These are phyloP conservation scores for Xestoiulus laeticollis DNA, from an alignment of 2,888 invertebrate species.

Conservation along the genomic window DNA sequence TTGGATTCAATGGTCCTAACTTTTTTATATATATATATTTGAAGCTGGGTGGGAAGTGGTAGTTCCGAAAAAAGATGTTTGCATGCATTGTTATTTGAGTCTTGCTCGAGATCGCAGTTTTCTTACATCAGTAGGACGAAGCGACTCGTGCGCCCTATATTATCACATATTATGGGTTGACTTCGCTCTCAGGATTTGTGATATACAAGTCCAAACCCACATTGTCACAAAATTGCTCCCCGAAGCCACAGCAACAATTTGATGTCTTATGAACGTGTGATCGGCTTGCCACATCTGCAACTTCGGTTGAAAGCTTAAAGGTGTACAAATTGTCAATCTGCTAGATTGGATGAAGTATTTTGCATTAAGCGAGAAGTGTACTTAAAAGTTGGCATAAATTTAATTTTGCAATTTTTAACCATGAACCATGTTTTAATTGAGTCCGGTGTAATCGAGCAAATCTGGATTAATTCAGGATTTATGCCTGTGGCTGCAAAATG, in stretches of 20 bases:
- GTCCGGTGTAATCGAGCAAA: no score
- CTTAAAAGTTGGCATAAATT: no score
- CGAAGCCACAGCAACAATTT: slow-evolving; percentile 23
- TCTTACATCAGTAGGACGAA: background rate
- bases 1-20: slow-evolving; percentile 2
- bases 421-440: no score
- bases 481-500: no score
- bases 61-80: background rate
- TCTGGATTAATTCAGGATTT: no score
- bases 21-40: background rate
- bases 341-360: no score
- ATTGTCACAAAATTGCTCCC: background rate
- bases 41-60: background rate
- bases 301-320: background rate
- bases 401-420: no score
- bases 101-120: slow-evolving; percentile 23
- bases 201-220: background rate
- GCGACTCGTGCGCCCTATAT: background rate
- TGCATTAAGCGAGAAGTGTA: no score
- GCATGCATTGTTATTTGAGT: slow-evolving; percentile 29
- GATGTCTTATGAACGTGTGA: background rate
- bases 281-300: background rate
- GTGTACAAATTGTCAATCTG: no score
- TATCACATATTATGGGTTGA: background rate
- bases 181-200: background rate